Conservation (phyloP, 2,888 invertebrate genomes). For the Luperina nickerlii region DNA sequence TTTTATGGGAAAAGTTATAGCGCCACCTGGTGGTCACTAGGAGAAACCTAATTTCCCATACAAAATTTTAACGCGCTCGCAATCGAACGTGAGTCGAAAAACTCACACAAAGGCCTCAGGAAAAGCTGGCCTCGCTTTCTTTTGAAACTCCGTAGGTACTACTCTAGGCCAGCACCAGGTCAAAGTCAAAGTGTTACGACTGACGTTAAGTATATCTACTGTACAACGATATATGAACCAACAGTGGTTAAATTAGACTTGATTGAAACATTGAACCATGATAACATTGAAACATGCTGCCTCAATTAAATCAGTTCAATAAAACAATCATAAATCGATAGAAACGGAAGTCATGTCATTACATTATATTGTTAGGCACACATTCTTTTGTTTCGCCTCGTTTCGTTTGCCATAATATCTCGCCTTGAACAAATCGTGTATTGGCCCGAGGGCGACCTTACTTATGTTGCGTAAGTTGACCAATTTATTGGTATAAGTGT, state of each 20-base stretch:
- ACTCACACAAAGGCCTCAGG: too few species aligned
- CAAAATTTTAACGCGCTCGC: too few species aligned
- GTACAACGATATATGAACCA: neutral
- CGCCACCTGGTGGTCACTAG: too few species aligned
- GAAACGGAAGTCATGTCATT: conserved; percentile 49
- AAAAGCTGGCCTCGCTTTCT: neutral
- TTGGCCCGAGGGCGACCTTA: conserved; percentile 52
- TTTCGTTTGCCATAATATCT: conserved; percentile 49
- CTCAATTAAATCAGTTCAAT: conserved; percentile 45
- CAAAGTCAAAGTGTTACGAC: neutral
- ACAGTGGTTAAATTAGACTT: conserved; percentile 3
- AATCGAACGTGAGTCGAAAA: too few species aligned
- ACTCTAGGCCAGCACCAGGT: neutral
- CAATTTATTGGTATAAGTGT: conserved; percentile 55
- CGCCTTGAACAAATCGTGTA: conserved; percentile 63
- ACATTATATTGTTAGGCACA: conserved; percentile 35
- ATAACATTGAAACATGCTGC: conserved; percentile 8
- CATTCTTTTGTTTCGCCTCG: conserved; percentile 50
- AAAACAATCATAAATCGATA: conserved; percentile 25
- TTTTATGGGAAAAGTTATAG: too few species aligned
- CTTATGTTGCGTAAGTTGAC: conserved; percentile 59
- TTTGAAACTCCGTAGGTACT: neutral
- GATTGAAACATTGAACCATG: conserved; percentile 27
- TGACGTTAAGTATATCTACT: too few species aligned
- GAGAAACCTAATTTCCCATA: too few species aligned